These are phyloP conservation scores for Camponotus fellah DNA, from an alignment of 2,888 invertebrate species.

Conservation along the genomic window DNA sequence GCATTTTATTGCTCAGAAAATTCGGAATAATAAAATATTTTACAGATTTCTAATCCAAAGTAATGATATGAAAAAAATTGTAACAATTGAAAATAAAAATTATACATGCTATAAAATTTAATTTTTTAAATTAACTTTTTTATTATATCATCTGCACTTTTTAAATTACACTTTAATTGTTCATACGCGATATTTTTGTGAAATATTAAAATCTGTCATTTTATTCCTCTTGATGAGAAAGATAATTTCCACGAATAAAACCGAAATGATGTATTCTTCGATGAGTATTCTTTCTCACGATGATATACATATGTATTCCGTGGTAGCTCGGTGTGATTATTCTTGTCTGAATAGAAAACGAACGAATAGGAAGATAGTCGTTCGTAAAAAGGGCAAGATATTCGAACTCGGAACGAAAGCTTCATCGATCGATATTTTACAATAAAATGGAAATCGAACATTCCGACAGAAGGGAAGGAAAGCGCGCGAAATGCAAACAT, in stretches of 20 bases:
- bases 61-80: too few species aligned
- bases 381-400: constrained; percentile 46
- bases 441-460: constrained; percentile 31
- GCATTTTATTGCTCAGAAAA: too few species aligned
- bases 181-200: constrained; percentile 4
- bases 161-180: neutral
- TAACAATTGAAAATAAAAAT: neutral
- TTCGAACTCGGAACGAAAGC: neutral
- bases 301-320: neutral
- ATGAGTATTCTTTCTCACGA: constrained; percentile 11
- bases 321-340: constrained; percentile 38
- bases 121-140: too few species aligned
- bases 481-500: constrained; percentile 13
- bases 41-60: too few species aligned
- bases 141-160: neutral
- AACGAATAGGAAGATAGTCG: constrained; percentile 33
- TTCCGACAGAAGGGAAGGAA: neutral
- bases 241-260: neutral
- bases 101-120: neutral
- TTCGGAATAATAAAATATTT: too few species aligned
- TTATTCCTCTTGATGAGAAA: constrained; percentile 17
- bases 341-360: constrained; percentile 14
- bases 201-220: neutral
- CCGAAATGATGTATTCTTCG: neutral
- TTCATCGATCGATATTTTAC: constrained; percentile 21